These are phyloP conservation scores for Drosophila ercepeae DNA, from an alignment of 1,140 invertebrate species.

Conservation along the genomic window DNA sequence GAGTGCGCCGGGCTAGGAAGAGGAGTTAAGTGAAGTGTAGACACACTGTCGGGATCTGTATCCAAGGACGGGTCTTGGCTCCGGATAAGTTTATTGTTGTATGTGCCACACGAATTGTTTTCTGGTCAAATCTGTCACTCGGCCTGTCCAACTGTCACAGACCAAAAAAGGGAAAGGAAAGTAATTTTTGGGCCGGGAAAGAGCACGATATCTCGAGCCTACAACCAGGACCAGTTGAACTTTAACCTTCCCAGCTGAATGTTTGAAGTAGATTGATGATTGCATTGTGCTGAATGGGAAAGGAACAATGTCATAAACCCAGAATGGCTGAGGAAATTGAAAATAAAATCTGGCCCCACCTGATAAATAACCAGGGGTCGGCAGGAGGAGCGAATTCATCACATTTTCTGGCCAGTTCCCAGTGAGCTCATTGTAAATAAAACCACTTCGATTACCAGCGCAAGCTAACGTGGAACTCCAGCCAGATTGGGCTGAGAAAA, in stretches of 20 bases:
- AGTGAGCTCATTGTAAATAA: slow-evolving; percentile 33
- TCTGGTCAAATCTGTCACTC: slow-evolving; percentile 76
- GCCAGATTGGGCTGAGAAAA: slow-evolving; percentile 46
- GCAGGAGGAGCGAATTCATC: not conserved
- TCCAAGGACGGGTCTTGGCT: slow-evolving; percentile 40
- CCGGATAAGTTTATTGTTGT: slow-evolving; percentile 58
- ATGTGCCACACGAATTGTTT: slow-evolving; percentile 70
- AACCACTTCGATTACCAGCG: slow-evolving; percentile 34
- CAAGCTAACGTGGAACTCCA: slow-evolving; percentile 8
- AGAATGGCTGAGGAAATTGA: slow-evolving; percentile 14
- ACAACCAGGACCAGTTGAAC: slow-evolving; percentile 30
- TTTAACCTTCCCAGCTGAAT: slow-evolving; percentile 13
- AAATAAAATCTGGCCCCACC: slow-evolving; percentile 13
- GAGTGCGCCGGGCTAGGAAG: not conserved
- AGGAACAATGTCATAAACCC: slow-evolving; percentile 31
- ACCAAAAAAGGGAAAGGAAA: slow-evolving; percentile 12
- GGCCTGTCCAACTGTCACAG: slow-evolving; percentile 64
- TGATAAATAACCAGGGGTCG: slow-evolving; percentile 14
- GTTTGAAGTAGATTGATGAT: slow-evolving; percentile 40
- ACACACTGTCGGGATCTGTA: slow-evolving; percentile 56
- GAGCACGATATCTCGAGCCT: slow-evolving; percentile 28
- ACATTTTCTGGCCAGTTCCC: not conserved
- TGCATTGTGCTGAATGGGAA: slow-evolving; percentile 25
- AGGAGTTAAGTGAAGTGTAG: slow-evolving; percentile 61
- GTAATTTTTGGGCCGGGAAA: slow-evolving; percentile 5